Evolutionary conservation across 2,113 vertebrate genomes (phyloP).

Genomic region (Neotoma lepida): DNA sequence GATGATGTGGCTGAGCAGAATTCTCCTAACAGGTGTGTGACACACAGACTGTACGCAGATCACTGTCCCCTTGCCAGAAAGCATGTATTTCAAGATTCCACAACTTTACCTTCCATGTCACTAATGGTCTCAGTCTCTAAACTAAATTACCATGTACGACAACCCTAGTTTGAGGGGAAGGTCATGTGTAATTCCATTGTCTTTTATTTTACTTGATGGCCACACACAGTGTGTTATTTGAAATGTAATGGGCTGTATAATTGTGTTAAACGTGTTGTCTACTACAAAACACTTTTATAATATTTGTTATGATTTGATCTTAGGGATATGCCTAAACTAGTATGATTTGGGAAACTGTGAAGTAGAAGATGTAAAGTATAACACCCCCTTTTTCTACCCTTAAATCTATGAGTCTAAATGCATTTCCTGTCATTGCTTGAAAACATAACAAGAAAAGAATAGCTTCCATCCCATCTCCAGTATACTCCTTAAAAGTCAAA

Average conservation of each 20-base stretch:
- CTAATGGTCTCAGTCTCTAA: neutral
- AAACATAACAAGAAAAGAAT: conserved; percentile 1
- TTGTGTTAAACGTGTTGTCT: neutral
- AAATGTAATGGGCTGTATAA: neutral
- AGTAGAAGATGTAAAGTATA: neutral
- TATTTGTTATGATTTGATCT: conserved; percentile 4
- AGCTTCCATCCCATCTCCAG: neutral
- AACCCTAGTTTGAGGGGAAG: neutral
- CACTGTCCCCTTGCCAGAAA: neutral
- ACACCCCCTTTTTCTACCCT: neutral
- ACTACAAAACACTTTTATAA: neutral
- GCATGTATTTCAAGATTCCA: neutral
- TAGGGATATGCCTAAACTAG: neutral
- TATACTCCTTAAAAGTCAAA: conserved; percentile 36
- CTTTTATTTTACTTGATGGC: conserved; percentile 1
- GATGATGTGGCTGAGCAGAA: conserved; percentile 91
- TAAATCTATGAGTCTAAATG: conserved; percentile 5
- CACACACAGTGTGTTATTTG: neutral
- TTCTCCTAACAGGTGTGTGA: conserved; percentile 82
- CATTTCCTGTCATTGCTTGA: neutral
- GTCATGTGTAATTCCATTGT: neutral
- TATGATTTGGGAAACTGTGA: neutral
- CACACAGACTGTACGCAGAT: neutral
- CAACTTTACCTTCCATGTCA: neutral
- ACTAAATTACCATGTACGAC: neutral